phyloP scores from a whole-genome alignment of 2,797 vertebrate genomes.

The Cichlasoma orientale region DNA sequence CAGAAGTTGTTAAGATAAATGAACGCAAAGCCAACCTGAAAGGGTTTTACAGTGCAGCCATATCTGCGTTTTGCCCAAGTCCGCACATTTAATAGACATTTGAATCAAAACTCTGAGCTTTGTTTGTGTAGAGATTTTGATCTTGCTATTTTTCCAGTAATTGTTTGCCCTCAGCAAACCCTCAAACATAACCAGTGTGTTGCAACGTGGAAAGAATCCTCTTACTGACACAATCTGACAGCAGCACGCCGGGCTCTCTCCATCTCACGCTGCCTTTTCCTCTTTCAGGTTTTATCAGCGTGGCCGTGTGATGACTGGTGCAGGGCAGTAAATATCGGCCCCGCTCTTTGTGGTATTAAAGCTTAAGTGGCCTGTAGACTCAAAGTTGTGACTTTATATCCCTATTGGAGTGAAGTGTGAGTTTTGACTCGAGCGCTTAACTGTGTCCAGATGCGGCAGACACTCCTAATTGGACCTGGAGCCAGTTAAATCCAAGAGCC shows the following conservation, averaged over 20 bases:
- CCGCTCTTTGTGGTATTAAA: conserved; percentile 47
- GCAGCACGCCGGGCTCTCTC: conserved; percentile 39
- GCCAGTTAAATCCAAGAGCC: conserved; percentile 90
- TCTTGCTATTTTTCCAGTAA: conserved; percentile 59
- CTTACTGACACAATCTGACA: conserved; percentile 54
- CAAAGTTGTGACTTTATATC: conserved; percentile 70
- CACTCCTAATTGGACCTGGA: conserved; percentile 93
- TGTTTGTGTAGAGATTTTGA: conserved; percentile 37
- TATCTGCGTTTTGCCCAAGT: conserved; percentile 9
- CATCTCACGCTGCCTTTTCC: conserved; percentile 26
- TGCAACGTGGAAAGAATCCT: conserved; percentile 56
- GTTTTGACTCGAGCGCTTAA: conserved; percentile 78
- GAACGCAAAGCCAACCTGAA: neutral
- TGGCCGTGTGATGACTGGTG: conserved; percentile 37
- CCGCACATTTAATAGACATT: conserved; percentile 21
- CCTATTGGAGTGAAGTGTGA: conserved; percentile 67
- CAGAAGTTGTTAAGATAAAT: neutral
- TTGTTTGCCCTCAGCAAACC: conserved; percentile 58
- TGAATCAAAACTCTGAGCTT: conserved; percentile 8
- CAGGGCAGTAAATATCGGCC: conserved; percentile 53
- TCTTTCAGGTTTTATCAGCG: conserved; percentile 45
- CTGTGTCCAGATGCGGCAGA: conserved; percentile 93
- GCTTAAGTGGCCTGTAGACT: conserved; percentile 48
- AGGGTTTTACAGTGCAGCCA: neutral
- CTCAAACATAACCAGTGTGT: conserved; percentile 58